Evolutionary conservation across 2,797 vertebrate species (phyloP), one percentile per base, ranked within the genome.

Genomic region (Mus spretus): DNA sequence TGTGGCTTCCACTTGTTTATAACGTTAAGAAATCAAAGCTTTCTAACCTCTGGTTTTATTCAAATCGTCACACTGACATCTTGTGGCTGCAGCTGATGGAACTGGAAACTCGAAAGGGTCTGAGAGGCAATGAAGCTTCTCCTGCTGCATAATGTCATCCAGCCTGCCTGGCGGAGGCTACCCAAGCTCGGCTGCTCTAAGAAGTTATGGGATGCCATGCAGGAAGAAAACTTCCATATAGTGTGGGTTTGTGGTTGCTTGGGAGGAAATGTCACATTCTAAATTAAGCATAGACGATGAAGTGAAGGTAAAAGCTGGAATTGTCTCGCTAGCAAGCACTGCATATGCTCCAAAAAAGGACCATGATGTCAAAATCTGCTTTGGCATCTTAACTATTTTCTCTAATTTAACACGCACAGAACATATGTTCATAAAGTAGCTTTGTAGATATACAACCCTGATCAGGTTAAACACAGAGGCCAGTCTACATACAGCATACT

Each of bases 11-110:
- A 75, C 14, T 9, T 85, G 78, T 91, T 55, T 63, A 90, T 79
- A 92, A 87, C 85, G 19, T 13, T 61, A 94, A 85, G 31, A 57
- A 70, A 91, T 47, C 14, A 55, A 84, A 92, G 28, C 34, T 40
- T 88, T 22, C 0, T 19, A 75, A 65, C 1, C 34, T 63, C 40
- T 50, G 0, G 19, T 50, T 87, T 83, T 37, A 85, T 95, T 93
- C 61, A 75, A 81, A n/a, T 80, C 53, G 4, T 90, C 37, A 89
- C 78, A 96, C 15, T 92, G 97, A 95, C 97, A 94, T 94, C 97
- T 97, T 94, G 95, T 93, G 96, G 85, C 77, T 28, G 17, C 26
- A 61, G 11, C 3, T n/a, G 72, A 77, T 84, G 95, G 5, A 77
- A 81, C 37, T 55, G 3, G 75, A 81, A 63, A 28, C 3, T 2